Conservation (phyloP, 2,113 vertebrate genomes). For the Cebidichthys violaceus region DNA sequence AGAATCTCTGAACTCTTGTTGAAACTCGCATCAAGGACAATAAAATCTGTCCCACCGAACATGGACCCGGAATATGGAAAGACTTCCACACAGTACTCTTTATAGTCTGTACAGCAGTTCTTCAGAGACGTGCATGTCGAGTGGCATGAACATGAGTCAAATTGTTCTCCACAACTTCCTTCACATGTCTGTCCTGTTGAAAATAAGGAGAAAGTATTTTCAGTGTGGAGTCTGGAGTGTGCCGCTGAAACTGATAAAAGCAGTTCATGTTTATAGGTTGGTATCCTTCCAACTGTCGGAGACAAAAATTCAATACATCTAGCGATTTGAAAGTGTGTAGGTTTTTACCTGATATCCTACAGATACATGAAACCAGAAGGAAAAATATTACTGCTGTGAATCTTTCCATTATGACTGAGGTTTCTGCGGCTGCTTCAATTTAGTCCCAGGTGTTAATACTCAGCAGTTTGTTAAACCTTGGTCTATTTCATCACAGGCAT, state of each 20-base stretch:
- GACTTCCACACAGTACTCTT: slow-evolving; percentile 85
- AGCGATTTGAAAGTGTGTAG: not conserved
- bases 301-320: not conserved
- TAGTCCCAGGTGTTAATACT: not conserved
- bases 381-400: slow-evolving; percentile 12
- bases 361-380: slow-evolving; percentile 55
- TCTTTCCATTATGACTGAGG: slow-evolving; percentile 44
- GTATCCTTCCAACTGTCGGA: not conserved
- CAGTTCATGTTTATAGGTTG: too few species aligned
- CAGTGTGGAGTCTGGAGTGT: not conserved
- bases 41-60: slow-evolving; percentile 90
- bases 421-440: slow-evolving; percentile 32
- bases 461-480: slow-evolving; percentile 54
- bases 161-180: slow-evolving; percentile 80
- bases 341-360: slow-evolving; percentile 59
- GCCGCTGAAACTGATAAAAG: not conserved
- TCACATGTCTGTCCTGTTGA: slow-evolving; percentile 83
- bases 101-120: slow-evolving; percentile 87
- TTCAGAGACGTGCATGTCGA: slow-evolving; percentile 84
- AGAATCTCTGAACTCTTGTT: slow-evolving; percentile 57
- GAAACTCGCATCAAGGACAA: slow-evolving; percentile 77
- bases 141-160: slow-evolving; percentile 88
- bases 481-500: slow-evolving; percentile 23
- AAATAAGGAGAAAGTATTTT: not conserved
- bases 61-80: slow-evolving; percentile 89